These are phyloP conservation scores for Rhynchopsitta pachyrhyncha DNA, from an alignment of 2,113 vertebrate species.

Conservation along the genomic window DNA sequence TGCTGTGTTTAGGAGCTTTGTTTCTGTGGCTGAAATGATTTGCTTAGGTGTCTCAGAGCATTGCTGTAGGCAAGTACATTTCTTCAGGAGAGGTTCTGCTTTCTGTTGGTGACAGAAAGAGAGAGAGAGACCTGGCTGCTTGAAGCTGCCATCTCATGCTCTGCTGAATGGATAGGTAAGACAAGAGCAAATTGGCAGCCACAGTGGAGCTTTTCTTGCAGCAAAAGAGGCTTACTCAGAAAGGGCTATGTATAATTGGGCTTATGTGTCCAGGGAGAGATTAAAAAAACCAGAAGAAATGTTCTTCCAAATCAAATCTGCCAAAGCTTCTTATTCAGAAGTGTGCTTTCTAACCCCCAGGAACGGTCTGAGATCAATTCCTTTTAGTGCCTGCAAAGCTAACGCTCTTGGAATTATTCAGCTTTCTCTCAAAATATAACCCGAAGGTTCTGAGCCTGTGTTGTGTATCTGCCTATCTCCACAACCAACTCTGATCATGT, in stretches of 20 bases:
- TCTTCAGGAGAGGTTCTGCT: neutral
- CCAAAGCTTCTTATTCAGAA: constrained; percentile 45
- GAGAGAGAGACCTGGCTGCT: neutral
- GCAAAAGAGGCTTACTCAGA: neutral
- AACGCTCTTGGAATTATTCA: neutral
- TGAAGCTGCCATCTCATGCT: neutral
- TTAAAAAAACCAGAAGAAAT: neutral
- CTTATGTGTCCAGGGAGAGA: constrained; percentile 12
- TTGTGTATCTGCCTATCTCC: neutral
- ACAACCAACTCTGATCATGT: neutral
- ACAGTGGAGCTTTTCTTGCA: neutral
- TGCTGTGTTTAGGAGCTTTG: neutral
- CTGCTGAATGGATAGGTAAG: neutral
- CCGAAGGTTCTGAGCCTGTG: neutral
- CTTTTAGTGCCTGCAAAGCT: neutral
- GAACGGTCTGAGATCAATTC: neutral
- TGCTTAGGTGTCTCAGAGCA: neutral
- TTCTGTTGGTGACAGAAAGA: neutral
- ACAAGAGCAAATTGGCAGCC: neutral
- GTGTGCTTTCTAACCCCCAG: neutral
- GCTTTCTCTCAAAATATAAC: neutral
- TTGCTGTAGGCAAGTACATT: neutral
- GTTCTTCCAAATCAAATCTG: constrained; percentile 27
- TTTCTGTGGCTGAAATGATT: constrained; percentile 15
- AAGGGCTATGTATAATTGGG: neutral